phyloP scores from a whole-genome alignment of 2,888 invertebrate species.

The Spodoptera picta region DNA sequence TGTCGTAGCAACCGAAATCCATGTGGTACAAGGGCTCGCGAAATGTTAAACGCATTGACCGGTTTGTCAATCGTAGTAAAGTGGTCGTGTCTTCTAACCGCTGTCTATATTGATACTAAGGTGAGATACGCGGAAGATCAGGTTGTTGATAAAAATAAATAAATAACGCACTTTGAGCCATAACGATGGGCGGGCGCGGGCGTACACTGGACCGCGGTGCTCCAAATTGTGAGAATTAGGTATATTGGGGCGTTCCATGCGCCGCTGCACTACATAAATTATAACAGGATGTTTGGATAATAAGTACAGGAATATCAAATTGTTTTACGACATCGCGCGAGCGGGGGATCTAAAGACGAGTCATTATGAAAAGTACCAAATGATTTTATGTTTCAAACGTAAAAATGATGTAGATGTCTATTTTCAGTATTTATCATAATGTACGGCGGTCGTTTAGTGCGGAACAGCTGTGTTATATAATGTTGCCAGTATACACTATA shows the following conservation, averaged over 20 bases:
- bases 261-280: constrained; percentile 67
- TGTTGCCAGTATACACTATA: constrained; percentile 21
- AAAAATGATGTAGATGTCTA: constrained; percentile 44
- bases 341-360: constrained; percentile 38
- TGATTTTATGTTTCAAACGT: constrained; percentile 40
- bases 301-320: constrained; percentile 69
- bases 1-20: constrained; percentile 90
- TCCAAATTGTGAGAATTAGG: constrained; percentile 79
- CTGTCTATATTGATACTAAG: constrained; percentile 83
- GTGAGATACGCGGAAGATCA: constrained; percentile 74
- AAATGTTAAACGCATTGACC: constrained; percentile 74
- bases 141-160: constrained; percentile 80
- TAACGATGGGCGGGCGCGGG: constrained; percentile 76
- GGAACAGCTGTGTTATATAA: constrained; percentile 37
- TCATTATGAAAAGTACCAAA: constrained; percentile 45
- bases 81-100: constrained; percentile 80
- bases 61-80: constrained; percentile 69
- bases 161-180: constrained; percentile 86
- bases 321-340: constrained; percentile 55
- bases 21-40: constrained; percentile 77
- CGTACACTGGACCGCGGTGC: constrained; percentile 74
- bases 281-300: constrained; percentile 82
- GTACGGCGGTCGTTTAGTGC: constrained; percentile 20
- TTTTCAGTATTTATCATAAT: constrained; percentile 43
- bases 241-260: constrained; percentile 68